These are phyloP conservation scores for Symphodus melops DNA, from an alignment of 2,113 vertebrate species.

Conservation along the genomic window DNA sequence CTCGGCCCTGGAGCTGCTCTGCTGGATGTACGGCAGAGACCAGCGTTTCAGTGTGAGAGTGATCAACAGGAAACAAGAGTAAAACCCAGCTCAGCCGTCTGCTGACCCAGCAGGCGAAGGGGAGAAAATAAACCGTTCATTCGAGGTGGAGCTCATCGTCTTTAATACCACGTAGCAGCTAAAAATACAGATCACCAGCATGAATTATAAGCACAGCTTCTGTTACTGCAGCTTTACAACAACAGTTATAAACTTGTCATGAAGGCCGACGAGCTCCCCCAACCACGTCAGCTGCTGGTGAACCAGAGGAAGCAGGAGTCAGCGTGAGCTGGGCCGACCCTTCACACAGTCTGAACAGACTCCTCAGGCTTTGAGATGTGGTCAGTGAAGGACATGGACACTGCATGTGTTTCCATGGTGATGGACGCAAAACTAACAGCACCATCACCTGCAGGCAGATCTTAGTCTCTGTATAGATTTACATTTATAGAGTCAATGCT, in stretches of 20 bases:
- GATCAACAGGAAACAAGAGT: constrained; percentile 9
- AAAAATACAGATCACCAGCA: constrained; percentile 71
- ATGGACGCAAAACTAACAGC: background rate
- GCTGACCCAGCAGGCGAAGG: constrained; percentile 25
- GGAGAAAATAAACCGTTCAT: constrained; percentile 52
- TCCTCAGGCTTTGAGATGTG: constrained; percentile 12
- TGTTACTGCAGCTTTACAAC: constrained; percentile 66
- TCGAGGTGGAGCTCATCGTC: constrained; percentile 12
- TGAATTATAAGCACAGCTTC: constrained; percentile 75
- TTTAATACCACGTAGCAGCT: constrained; percentile 60
- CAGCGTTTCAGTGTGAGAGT: constrained; percentile 9
- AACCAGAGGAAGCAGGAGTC: background rate
- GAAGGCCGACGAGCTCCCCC: constrained; percentile 57
- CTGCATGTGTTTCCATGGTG: too few species aligned
- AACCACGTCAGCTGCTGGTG: constrained; percentile 30
- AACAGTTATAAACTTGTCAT: constrained; percentile 53
- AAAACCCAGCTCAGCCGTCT: background rate
- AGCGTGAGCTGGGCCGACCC: constrained; percentile 30
- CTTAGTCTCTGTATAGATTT: background rate
- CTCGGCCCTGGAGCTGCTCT: constrained; percentile 17
- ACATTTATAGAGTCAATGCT: too few species aligned
- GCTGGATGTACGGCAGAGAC: background rate
- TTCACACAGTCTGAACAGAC: constrained; percentile 8
- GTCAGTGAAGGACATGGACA: background rate
- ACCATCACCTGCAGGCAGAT: too few species aligned